A percentile compares a stretch with the other conserved stretches of the same genome.
Evolutionary conservation across 2,113 vertebrate genomes (phyloP).

Genomic region (Daphoenositta chrysoptera): DNA sequence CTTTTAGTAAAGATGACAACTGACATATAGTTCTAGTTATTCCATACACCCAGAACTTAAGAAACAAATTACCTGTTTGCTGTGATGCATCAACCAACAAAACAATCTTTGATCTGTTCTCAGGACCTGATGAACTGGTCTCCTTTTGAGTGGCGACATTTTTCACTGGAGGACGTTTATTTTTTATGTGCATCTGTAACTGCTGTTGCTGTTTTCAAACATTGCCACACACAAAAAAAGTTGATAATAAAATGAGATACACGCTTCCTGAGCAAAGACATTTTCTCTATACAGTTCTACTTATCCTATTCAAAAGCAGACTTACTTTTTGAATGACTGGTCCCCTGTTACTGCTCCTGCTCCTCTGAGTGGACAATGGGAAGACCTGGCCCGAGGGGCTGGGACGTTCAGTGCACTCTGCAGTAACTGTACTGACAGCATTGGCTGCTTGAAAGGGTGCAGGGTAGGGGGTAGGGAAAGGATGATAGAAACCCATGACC

Average conservation of each 20-base stretch:
- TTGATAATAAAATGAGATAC: not conserved
- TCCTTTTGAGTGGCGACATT: conserved; percentile 94
- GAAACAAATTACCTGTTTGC: conserved; percentile 85
- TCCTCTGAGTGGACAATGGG: conserved; percentile 78
- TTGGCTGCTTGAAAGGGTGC: conserved; percentile 82
- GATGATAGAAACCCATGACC: conserved; percentile 97
- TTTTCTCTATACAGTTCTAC: not conserved
- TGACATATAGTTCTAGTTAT: not conserved
- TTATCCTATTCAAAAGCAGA: not conserved
- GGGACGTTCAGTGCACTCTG: conserved; percentile 86
- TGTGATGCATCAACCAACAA: conserved; percentile 95
- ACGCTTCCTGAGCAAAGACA: not conserved
- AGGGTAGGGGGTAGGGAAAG: conserved; percentile 85
- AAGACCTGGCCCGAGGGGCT: conserved; percentile 77
- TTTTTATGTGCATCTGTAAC: conserved; percentile 80
- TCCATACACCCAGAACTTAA: not conserved
- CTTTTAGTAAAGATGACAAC: not conserved
- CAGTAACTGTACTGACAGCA: conserved; percentile 78
- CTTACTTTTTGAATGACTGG: conserved; percentile 84
- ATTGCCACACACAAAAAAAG: not conserved
- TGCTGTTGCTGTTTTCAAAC: conserved; percentile 66
- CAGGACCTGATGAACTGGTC: conserved; percentile 86
- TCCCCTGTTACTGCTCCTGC: conserved; percentile 79
- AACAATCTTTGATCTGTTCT: conserved; percentile 88
- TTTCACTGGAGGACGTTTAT: conserved; percentile 86